These are phyloP conservation scores for Sciurus vulgaris DNA, from an alignment of 2,797 vertebrate genomes.

Conservation along the genomic window DNA sequence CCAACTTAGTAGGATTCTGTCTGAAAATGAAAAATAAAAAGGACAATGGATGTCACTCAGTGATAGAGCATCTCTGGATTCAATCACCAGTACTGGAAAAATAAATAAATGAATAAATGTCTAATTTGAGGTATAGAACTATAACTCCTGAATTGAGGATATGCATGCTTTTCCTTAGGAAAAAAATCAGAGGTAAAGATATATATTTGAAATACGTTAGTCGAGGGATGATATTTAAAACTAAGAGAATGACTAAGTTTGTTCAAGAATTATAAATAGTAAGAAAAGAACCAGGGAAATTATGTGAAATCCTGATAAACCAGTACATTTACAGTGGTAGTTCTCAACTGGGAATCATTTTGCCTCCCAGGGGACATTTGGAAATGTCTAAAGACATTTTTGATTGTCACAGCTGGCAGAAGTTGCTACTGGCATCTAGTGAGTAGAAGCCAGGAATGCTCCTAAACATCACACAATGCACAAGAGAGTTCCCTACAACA, in stretches of 20 bases:
- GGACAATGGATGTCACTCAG: too few species aligned
- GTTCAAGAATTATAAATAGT: background rate
- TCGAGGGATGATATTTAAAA: background rate
- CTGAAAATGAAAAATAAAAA: too few species aligned
- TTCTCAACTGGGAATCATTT: background rate
- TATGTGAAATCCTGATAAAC: background rate
- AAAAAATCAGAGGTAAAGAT: conserved; percentile 2
- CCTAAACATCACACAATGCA: background rate
- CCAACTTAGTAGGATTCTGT: too few species aligned
- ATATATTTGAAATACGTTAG: background rate
- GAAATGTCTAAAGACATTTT: conserved; percentile 8
- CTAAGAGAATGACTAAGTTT: conserved; percentile 22
- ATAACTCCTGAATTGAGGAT: background rate
- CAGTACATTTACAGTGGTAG: background rate
- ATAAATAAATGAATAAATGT: too few species aligned
- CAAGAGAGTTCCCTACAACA: background rate
- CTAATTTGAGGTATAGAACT: background rate
- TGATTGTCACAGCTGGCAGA: background rate
- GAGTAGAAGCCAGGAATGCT: background rate
- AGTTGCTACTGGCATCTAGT: conserved; percentile 16
- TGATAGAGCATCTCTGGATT: too few species aligned
- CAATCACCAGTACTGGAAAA: too few species aligned
- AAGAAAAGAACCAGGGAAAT: background rate
- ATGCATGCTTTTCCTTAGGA: background rate
- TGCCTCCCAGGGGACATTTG: background rate